These are phyloP conservation scores for Galerucella pusilla DNA, from an alignment of 2,888 invertebrate species.

Conservation along the genomic window DNA sequence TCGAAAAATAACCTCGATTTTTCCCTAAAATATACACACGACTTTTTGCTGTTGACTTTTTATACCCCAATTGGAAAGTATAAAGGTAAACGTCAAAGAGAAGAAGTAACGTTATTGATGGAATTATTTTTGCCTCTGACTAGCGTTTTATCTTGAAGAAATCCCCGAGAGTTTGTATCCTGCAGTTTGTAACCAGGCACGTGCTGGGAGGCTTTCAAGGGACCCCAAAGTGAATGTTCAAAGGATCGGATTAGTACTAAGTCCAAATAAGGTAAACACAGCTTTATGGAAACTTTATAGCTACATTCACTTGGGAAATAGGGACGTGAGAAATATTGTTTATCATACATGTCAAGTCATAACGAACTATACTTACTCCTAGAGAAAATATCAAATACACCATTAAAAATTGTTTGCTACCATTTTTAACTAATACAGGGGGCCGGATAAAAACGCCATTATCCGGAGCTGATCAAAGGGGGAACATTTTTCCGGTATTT, in stretches of 20 bases:
- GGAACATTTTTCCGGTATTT: no score
- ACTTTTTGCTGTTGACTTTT: conserved; percentile 1
- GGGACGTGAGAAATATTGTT: background rate
- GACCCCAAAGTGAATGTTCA: conserved; percentile 2
- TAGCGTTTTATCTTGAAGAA: conserved; percentile 24
- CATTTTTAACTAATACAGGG: no score
- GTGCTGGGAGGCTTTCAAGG: conserved; percentile 2
- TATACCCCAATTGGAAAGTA: conserved; percentile 1
- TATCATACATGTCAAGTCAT: no score
- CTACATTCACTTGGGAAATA: background rate
- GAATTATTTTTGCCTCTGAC: conserved; percentile 26
- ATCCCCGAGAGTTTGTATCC: conserved; percentile 22
- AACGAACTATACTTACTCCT: no score
- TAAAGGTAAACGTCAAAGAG: conserved; percentile 17
- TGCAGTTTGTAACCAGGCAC: background rate
- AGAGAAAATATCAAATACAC: no score
- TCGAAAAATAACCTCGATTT: background rate
- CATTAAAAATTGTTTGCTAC: no score
- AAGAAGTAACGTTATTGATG: conserved; percentile 27
- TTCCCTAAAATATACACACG: conserved; percentile 1
- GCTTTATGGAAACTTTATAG: background rate
- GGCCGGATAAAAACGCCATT: no score
- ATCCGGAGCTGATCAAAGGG: no score
- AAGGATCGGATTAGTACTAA: background rate
- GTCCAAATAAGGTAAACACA: conserved; percentile 2